Evolutionary conservation across 2,113 vertebrate species (phyloP).

Genomic region (Nematolebias whitei): DNA sequence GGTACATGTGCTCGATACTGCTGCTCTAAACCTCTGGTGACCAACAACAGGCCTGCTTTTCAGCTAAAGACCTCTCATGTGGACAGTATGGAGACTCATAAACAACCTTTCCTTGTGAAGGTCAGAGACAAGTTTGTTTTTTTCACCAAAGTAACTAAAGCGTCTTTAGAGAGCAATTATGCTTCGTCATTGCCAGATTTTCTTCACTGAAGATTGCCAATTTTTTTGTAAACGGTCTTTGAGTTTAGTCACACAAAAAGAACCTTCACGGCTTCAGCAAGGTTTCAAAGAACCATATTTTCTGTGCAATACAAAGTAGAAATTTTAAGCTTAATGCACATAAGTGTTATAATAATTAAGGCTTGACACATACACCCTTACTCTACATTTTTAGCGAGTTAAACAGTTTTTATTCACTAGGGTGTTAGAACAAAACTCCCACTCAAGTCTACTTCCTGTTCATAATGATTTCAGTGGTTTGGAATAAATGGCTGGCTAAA

Average conservation of each 20-base stretch:
- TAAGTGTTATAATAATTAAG: constrained; percentile 26
- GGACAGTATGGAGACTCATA: constrained; percentile 27
- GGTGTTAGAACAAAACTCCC: constrained; percentile 24
- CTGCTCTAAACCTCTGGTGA: constrained; percentile 46
- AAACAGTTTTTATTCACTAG: constrained; percentile 29
- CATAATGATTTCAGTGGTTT: constrained; percentile 60
- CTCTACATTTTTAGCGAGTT: constrained; percentile 30
- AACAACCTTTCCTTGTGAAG: constrained; percentile 41
- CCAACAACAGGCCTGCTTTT: constrained; percentile 30
- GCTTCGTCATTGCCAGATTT: constrained; percentile 20
- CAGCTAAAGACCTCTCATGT: constrained; percentile 25
- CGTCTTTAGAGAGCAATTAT: constrained; percentile 3
- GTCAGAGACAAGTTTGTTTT: constrained; percentile 41
- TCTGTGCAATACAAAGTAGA: background rate
- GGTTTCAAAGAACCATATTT: constrained; percentile 1
- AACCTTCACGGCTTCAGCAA: background rate
- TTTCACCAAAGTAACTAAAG: constrained; percentile 6
- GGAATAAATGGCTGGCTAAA: constrained; percentile 58
- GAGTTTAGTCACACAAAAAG: background rate
- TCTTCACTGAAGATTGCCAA: constrained; percentile 3
- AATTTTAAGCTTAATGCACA: constrained; percentile 1
- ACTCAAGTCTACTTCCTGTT: constrained; percentile 31
- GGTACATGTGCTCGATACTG: constrained; percentile 45
- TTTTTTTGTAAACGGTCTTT: constrained; percentile 2
- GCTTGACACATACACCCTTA: constrained; percentile 7